Evolutionary conservation across 2,888 invertebrate genomes (phyloP).

Genomic region (Plemyria rubiginata): DNA sequence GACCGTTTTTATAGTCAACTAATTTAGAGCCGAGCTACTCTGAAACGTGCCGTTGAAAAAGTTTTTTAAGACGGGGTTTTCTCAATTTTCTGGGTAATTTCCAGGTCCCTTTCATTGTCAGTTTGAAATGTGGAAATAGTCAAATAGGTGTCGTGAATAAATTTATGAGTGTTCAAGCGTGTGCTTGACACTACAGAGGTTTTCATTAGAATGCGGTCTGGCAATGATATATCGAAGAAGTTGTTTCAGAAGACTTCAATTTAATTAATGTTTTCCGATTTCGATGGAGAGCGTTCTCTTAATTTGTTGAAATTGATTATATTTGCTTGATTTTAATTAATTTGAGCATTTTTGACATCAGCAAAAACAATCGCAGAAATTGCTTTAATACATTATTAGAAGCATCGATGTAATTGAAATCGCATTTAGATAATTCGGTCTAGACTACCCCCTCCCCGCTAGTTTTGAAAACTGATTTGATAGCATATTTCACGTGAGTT

Average conservation of each 20-base stretch:
- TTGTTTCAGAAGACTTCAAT: constrained; percentile 31
- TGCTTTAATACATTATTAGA: neutral
- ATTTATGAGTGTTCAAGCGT: constrained; percentile 56
- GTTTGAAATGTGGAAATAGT: constrained; percentile 66
- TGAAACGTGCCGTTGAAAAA: constrained; percentile 43
- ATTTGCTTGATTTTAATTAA: constrained; percentile 15
- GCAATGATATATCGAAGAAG: constrained; percentile 42
- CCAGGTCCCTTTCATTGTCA: constrained; percentile 62
- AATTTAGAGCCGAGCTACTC: constrained; percentile 49
- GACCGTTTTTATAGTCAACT: constrained; percentile 51
- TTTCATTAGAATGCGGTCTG: constrained; percentile 32
- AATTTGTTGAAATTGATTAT: constrained; percentile 23
- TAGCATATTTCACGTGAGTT: neutral
- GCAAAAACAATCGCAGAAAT: neutral
- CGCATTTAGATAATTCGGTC: neutral
- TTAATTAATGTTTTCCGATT: constrained; percentile 33
- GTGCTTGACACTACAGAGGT: constrained; percentile 37
- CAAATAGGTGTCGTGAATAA: constrained; percentile 55
- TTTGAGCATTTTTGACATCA: constrained; percentile 7
- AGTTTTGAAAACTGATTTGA: neutral
- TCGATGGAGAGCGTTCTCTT: constrained; percentile 12
- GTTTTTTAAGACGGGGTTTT: constrained; percentile 65
- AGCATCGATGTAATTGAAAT: neutral
- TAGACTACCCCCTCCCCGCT: neutral
- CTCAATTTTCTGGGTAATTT: constrained; percentile 64